Evolutionary conservation across 2,888 invertebrate species (phyloP), one percentile per base, ranked within the genome.

Genomic region (Sinodicranocentrus sp.): DNA sequence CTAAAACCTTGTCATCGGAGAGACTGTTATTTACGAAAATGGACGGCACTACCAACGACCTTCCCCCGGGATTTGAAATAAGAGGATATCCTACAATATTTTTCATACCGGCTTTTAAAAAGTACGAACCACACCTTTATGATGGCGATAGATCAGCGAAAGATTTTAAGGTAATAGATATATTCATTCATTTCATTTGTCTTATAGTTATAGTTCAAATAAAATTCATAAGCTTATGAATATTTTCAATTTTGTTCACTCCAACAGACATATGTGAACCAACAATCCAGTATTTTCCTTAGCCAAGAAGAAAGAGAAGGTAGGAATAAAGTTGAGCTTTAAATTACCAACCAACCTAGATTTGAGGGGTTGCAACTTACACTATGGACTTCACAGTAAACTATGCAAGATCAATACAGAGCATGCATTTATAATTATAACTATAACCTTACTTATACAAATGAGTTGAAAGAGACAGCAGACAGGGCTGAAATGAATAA

Each of bases 41-140:
- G 86, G 90, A 91, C 87, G 91, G 90, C 6, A 89, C 90, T 17
- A 88, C 88, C 15, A 91, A 91, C 84, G 91, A 91, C 72, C 86
- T 90, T 48, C 90, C 90, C n/a, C 89, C 89, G 25, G 86, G 89
- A 17, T 90, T 89, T 83, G 87, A 89, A 61, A 88, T 90, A 3
- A 89, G 86, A 48, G 90, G 90, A 2, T 90, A 89, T 72, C 90
- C 90, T 13, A 89, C 90, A 0, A 90, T 92, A 39, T 91, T 91
- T 85, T 92, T 91, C 86, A 90, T 91, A 2, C 90, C 91, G 8
- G 89, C 90, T 2, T 89, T 89, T 63, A 89, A 90, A 61, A 91
- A 91, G 85, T 87, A 90, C 1, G 89, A 89, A 25, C 91, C 91
- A 1, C 84, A 91, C 19, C 89, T 90, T 63, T 92, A 90, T 86